Conservation (phyloP, 1,140 invertebrate species). For the Ericerus pela region DNA sequence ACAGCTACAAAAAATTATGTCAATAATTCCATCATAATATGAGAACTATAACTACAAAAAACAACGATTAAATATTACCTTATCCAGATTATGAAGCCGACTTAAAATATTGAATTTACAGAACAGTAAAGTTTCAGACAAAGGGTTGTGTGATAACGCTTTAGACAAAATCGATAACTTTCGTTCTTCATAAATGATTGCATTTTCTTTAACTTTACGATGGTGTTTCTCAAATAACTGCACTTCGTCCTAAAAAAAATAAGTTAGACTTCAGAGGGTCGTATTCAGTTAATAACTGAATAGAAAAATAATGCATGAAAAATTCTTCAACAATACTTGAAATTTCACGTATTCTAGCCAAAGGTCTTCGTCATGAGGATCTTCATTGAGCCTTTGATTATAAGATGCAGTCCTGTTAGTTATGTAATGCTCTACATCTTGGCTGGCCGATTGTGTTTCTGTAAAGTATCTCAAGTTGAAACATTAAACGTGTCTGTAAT, state of each 20-base stretch:
- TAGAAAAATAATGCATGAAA: neutral
- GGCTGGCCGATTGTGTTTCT: neutral
- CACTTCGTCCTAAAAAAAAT: constrained; percentile 24
- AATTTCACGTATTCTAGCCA: constrained; percentile 42
- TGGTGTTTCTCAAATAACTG: constrained; percentile 32
- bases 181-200: constrained; percentile 33
- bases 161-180: constrained; percentile 41
- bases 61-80: no score
- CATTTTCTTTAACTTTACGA: constrained; percentile 31
- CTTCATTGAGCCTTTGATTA: constrained; percentile 35
- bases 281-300: no score
- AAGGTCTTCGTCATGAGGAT: constrained; percentile 35
- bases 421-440: constrained; percentile 16
- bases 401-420: constrained; percentile 34
- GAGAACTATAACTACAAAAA: neutral
- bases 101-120: neutral
- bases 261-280: no score
- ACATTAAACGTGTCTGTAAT: neutral
- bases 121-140: constrained; percentile 18
- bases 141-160: constrained; percentile 36
- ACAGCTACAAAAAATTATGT: neutral
- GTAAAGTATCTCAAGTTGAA: neutral
- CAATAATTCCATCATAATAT: neutral
- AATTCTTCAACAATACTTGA: constrained; percentile 32
- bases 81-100: neutral